These are phyloP conservation scores for Eidolon dupreanum DNA, from an alignment of 2,797 vertebrate genomes.

Conservation along the genomic window DNA sequence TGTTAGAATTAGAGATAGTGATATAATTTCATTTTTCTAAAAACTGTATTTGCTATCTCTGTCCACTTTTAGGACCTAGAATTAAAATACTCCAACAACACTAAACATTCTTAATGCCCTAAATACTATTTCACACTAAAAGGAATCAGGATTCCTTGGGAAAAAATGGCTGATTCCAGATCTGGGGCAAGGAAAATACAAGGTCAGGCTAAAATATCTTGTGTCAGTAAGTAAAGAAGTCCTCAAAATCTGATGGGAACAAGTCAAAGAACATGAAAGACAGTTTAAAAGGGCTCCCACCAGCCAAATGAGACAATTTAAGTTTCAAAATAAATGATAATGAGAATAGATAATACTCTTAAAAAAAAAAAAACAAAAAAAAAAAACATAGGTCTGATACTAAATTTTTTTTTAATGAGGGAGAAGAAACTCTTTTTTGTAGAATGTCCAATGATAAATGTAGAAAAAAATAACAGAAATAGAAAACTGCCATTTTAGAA, in stretches of 20 bases:
- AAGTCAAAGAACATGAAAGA: not conserved
- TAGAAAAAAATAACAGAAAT: not conserved
- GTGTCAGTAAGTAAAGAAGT: not conserved
- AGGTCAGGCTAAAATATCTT: not conserved
- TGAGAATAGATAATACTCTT: not conserved
- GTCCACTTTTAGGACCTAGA: not conserved
- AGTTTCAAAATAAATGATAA: not conserved
- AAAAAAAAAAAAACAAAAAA: not conserved
- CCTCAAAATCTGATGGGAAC: not conserved
- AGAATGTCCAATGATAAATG: not conserved
- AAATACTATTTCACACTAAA: not conserved
- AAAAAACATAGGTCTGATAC: not conserved
- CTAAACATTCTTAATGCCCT: not conserved
- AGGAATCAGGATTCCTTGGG: not conserved
- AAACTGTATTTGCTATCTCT: not conserved
- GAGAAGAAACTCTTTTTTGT: not conserved
- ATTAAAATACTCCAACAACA: not conserved
- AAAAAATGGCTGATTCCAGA: not conserved
- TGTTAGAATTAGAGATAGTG: not conserved
- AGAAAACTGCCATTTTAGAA: not conserved
- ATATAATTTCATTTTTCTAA: not conserved
- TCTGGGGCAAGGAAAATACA: not conserved
- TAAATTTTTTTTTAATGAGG: not conserved
- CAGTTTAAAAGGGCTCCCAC: not conserved
- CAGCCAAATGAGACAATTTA: not conserved